Evolutionary conservation across 2,797 vertebrate species (phyloP).

Genomic region (Galagoides demidoff): DNA sequence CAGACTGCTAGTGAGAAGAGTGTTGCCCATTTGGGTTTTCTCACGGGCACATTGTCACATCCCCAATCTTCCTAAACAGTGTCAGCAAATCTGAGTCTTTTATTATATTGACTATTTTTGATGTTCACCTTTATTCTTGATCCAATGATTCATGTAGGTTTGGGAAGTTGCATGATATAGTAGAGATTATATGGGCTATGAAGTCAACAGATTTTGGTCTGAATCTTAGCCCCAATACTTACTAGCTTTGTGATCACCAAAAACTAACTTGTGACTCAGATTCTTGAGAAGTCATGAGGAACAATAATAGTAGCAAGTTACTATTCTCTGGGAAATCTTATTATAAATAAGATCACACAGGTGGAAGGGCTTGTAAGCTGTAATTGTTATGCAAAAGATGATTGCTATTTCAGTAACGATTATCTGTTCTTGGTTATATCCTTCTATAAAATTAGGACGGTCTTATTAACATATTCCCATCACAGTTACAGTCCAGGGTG

Average conservation of each 20-base stretch:
- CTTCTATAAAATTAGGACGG: constrained; percentile 31
- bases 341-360: neutral
- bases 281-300: constrained; percentile 6
- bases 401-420: constrained; percentile 1
- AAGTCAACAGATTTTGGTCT: neutral
- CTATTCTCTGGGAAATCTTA: neutral
- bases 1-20: neutral
- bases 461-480: neutral
- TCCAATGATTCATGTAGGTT: neutral
- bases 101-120: neutral
- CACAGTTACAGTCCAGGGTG: neutral
- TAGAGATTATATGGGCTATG: neutral
- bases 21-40: neutral
- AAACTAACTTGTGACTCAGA: neutral
- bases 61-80: neutral
- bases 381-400: constrained; percentile 40
- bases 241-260: constrained; percentile 25
- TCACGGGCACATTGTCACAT: neutral
- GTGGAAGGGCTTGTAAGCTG: neutral
- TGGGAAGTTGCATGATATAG: neutral
- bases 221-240: neutral
- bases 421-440: constrained; percentile 2
- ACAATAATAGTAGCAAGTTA: neutral
- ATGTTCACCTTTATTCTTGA: neutral
- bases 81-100: neutral